A percentile compares a stretch with the other conserved stretches of the same genome.
Evolutionary conservation across 1,140 invertebrate genomes (phyloP).

Genomic region (Pseudomyrmex dendroicus): DNA sequence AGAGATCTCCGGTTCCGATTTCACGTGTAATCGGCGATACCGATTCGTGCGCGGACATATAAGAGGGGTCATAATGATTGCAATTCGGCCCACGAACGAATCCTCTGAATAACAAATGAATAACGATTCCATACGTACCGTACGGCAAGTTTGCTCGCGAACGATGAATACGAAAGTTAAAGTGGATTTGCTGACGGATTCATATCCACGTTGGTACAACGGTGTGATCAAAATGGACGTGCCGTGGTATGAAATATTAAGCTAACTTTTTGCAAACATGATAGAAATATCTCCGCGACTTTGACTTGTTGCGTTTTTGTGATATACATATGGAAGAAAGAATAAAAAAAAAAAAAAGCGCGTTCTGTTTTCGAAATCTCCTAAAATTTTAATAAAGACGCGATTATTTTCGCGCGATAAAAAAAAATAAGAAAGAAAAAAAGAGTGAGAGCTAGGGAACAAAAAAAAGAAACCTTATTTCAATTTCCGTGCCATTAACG

Average conservation of each 20-base stretch:
- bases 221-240: slow-evolving; percentile 16
- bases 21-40: slow-evolving; percentile 38
- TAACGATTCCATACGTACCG: slow-evolving; percentile 36
- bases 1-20: slow-evolving; percentile 18
- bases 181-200: slow-evolving; percentile 44
- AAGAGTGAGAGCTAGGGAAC: background rate
- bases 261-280: background rate
- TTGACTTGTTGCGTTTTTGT: slow-evolving; percentile 41
- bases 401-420: background rate
- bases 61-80: slow-evolving; percentile 39
- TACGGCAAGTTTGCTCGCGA: background rate
- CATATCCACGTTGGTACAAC: slow-evolving; percentile 16
- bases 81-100: slow-evolving; percentile 32
- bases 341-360: background rate
- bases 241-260: slow-evolving; percentile 22
- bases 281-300: slow-evolving; percentile 10
- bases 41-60: slow-evolving; percentile 45
- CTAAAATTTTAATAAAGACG: slow-evolving; percentile 10
- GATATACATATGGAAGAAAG: background rate
- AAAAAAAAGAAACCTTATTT: background rate
- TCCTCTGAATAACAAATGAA: slow-evolving; percentile 48
- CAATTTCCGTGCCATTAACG: slow-evolving; percentile 42
- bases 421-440: background rate
- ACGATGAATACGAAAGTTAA: slow-evolving; percentile 24
- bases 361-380: background rate